Conservation (phyloP, 1,140 invertebrate genomes). For the Cherax destructor region DNA sequence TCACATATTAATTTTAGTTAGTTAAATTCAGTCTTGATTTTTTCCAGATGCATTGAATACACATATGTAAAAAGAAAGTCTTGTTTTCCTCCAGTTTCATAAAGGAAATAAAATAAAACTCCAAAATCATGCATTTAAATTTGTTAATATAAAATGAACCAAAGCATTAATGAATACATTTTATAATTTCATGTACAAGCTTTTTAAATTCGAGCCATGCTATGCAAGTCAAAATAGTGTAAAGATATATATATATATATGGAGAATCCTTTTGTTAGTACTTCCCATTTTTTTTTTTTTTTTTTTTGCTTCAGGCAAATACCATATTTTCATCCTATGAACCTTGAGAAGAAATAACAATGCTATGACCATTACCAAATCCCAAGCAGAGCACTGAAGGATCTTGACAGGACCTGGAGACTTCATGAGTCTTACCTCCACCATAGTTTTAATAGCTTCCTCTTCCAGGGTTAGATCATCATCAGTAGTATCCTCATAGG, state of each 20-base stretch:
- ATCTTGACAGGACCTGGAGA: neutral
- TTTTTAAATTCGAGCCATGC: conserved; percentile 20
- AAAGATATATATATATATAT: neutral
- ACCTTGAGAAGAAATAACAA: conserved; percentile 17
- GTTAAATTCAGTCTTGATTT: neutral
- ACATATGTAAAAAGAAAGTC: neutral
- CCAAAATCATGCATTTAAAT: neutral
- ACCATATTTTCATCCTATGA: conserved; percentile 16
- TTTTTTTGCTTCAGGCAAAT: conserved; percentile 18
- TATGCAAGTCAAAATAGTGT: conserved; percentile 16
- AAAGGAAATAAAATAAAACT: neutral
- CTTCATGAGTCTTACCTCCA: conserved; percentile 62
- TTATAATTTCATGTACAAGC: conserved; percentile 1
- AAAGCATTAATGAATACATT: conserved; percentile 19
- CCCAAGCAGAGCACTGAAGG: conserved; percentile 35
- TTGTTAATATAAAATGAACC: neutral
- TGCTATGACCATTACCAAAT: conserved; percentile 15
- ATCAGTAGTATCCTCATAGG: conserved; percentile 69
- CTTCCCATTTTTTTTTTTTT: neutral
- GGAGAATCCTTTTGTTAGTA: conserved; percentile 25
- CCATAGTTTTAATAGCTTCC: conserved; percentile 62
- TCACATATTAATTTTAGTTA: neutral
- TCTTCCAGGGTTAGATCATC: conserved; percentile 71
- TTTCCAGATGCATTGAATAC: neutral
- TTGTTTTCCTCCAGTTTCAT: neutral